Conservation (phyloP, 2,888 invertebrate species). For the Trisateles emortualis region DNA sequence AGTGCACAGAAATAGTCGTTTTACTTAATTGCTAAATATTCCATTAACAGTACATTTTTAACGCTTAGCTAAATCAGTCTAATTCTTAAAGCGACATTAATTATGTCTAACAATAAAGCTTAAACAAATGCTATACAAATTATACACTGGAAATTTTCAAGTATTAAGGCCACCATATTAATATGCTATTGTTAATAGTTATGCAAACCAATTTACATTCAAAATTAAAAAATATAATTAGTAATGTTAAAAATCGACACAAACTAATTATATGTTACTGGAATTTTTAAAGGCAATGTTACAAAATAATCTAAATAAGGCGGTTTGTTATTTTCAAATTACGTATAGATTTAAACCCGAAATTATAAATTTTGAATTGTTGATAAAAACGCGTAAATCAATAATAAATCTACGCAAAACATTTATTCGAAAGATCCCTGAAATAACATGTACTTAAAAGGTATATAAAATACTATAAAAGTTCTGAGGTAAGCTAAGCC, state of each 20-base stretch:
- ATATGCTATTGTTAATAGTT: constrained; percentile 51
- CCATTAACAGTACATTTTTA: constrained; percentile 82
- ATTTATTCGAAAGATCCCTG: background rate
- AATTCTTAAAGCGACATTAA: constrained; percentile 85
- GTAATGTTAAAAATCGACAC: constrained; percentile 41
- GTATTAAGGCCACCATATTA: constrained; percentile 77
- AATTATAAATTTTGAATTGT: background rate
- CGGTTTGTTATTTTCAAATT: constrained; percentile 33
- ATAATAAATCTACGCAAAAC: no score
- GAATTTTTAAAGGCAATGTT: no score
- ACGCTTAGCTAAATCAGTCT: constrained; percentile 87
- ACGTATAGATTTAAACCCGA: constrained; percentile 17
- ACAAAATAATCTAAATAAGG: constrained; percentile 37
- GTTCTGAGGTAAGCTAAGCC: background rate
- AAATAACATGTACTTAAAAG: background rate
- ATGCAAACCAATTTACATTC: constrained; percentile 54
- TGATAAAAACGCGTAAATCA: background rate
- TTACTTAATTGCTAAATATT: constrained; percentile 73
- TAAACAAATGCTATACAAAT: constrained; percentile 78
- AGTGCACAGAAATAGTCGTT: constrained; percentile 57
- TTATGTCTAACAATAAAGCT: constrained; percentile 84
- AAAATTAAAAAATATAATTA: constrained; percentile 48
- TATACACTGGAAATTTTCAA: constrained; percentile 80
- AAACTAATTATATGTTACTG: constrained; percentile 42
- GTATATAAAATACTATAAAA: background rate